Evolutionary conservation across 2,797 vertebrate genomes (phyloP), one percentile per base, ranked within the genome.

Genomic region (Spatula clypeata): DNA sequence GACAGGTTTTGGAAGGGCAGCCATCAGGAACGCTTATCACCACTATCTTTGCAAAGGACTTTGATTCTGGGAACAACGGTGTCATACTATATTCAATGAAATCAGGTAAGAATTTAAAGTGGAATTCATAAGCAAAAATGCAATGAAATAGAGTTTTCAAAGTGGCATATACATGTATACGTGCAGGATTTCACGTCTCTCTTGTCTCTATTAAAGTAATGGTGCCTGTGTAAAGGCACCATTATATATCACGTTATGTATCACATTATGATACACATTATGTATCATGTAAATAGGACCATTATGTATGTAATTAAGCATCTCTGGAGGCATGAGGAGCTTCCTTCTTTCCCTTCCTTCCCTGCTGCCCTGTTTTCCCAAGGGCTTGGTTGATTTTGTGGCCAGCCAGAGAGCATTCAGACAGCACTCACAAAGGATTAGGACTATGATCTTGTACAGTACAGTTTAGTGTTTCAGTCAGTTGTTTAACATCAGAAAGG

Each of bases 21-120:
- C 98, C 99, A 0, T 85, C 97, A 66, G 99, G 98, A 76, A 98
- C 98, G 4, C 91, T 99, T 86, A 98, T 99, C 82, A 97, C 98
- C 26, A 98, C 98, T 60, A 60, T 99, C 93, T 99, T 99, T 96
- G 99, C 99, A 73, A 99, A 99, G 97, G 99, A 99, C 83, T 95
- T 96, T 3, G 99, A 99, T 96, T 98, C 98, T 88, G 99, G 99
- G 92, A 98, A 98, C 93, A 99, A 99, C 27, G 97, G 99, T 79
- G 98, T 98, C 6, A 97, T 99, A 9, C 85, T 79, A 6, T 99
- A 99, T 94, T 99, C 98, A 13, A 6, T 99, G 82, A 97, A 97
- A 76, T 83, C 98, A 98, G 98, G 99, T 99, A 98, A 98, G 97
- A 66, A 42, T 88, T 77, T 65, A 8, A 42, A 85, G 57, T 67